Base-by-base conservation (phyloP, 2,888 invertebrate genomes). In the Latrodectus hesperus region DNA sequence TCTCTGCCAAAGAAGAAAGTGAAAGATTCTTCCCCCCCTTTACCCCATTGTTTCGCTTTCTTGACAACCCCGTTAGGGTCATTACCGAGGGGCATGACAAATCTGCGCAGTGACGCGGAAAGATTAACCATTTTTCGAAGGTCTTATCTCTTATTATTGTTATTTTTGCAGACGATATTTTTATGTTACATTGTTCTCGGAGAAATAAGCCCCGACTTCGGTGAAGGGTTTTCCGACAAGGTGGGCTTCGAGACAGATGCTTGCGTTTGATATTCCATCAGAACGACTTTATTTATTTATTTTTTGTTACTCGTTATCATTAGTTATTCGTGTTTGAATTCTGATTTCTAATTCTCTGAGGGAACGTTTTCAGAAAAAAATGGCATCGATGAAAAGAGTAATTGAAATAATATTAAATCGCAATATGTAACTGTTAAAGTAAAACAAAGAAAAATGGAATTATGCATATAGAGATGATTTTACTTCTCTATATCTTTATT, bases 121-220 rank as follows among this genome's bases (percentile, higher is more conserved):
- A 85, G 85, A 85, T 85, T 85, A 85, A 80, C 67, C 85, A 85
- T 65, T 85, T 60, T 80, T 84, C 76, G 83, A 84, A 84, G 83
- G 83, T 85, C 85, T 74, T 85, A 85, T 85, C 85, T 75, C 11
- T 76, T 52, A 71, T 75, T 75, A 85, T 85, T 85, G 80, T 85
- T 85, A 85, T 85, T 76, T 75, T 75, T 73, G 60, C 70, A 78
- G 70, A 64, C 75, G 52, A 76, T 75, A 79, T 79, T 84, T 81
- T 85, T 85, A 85, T 85, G 85, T 85, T 85, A 85, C 85, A 85
- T 85, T 85, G 85, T 85, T 85, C 85, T 85, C 75, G n/a, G 64
- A 26, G 60, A 60, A 38, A 75, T 85, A 85, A 85, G 85, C 85
- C 64, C 77, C 26, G 38, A 38, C 38, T 38, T 38, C 38, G 38